A percentile compares a stretch with the other conserved stretches of the same genome.
Conservation (phyloP, 2,888 invertebrate species). For the Agelastica alni region DNA sequence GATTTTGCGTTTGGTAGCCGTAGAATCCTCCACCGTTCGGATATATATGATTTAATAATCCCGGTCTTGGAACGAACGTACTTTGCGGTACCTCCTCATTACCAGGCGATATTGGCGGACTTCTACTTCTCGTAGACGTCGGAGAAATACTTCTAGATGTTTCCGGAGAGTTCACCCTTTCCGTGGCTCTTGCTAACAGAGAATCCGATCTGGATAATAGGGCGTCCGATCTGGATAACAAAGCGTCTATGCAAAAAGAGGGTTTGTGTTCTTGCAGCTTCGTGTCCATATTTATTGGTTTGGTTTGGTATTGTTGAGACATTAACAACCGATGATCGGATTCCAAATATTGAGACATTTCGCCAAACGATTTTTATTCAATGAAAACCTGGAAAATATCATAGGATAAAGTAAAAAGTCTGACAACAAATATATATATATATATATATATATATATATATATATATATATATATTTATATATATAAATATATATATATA, state of each 20-base stretch:
- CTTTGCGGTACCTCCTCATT: conserved; percentile 70
- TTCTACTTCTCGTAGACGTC: conserved; percentile 67
- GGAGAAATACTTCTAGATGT: conserved; percentile 51
- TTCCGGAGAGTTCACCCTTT: conserved; percentile 34
- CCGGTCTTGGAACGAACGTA: conserved; percentile 65
- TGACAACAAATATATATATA: no score
- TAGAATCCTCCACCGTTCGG: conserved; percentile 49
- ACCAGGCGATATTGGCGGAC: conserved; percentile 85
- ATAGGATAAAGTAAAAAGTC: no score
- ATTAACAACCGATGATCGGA: conserved; percentile 43
- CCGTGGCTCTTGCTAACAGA: conserved; percentile 64
- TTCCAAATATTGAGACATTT: conserved; percentile 49
- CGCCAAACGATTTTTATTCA: no score
- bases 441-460: no score
- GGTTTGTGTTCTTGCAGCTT: conserved; percentile 58
- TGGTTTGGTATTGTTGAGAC: conserved; percentile 40
- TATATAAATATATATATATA: no score
- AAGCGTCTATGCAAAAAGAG: conserved; percentile 89
- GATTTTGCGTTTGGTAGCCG: conserved; percentile 58
- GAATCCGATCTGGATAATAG: conserved; percentile 77
- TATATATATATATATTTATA: no score
- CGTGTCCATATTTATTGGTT: conserved; percentile 51
- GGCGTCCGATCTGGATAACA: conserved; percentile 67
- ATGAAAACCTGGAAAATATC: no score
- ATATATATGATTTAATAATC: conserved; percentile 59